Conservation (phyloP, 2,113 vertebrate species). For the Thunnus thynnus region DNA sequence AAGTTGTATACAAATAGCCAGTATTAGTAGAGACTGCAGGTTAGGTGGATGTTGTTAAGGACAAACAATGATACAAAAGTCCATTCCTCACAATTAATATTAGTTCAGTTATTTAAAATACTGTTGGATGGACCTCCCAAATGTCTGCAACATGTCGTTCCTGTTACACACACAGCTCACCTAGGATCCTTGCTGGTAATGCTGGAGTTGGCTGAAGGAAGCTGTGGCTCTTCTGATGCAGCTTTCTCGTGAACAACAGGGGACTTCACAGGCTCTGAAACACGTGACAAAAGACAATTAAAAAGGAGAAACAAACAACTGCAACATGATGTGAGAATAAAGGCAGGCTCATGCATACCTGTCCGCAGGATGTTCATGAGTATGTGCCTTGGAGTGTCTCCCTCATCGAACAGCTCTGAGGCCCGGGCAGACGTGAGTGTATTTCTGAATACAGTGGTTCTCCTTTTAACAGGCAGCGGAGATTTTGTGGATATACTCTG, state of each 20-base stretch:
- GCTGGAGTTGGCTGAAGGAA: slow-evolving; percentile 37
- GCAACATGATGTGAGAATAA: not conserved
- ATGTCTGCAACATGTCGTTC: not conserved
- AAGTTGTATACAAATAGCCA: not conserved
- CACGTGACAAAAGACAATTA: not conserved
- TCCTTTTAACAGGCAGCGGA: slow-evolving; percentile 36
- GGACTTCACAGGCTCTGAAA: slow-evolving; percentile 78
- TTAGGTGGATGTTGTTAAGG: not conserved
- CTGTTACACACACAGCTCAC: slow-evolving; percentile 48
- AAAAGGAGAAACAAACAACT: not conserved
- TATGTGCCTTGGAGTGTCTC: slow-evolving; percentile 80
- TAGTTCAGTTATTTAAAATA: not conserved
- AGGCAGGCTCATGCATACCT: slow-evolving; percentile 46
- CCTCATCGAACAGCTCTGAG: slow-evolving; percentile 64
- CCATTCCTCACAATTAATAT: not conserved
- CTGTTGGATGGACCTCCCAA: not conserved
- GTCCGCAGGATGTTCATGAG: slow-evolving; percentile 81
- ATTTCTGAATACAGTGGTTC: slow-evolving; percentile 12
- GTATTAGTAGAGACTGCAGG: not conserved
- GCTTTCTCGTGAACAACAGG: slow-evolving; percentile 70
- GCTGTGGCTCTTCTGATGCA: slow-evolving; percentile 22
- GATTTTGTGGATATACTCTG: slow-evolving; percentile 75
- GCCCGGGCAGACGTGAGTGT: not conserved
- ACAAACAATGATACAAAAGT: not conserved
- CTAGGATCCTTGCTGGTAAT: slow-evolving; percentile 51